These are phyloP conservation scores for Timema podura DNA, from an alignment of 2,888 invertebrate genomes.

Conservation along the genomic window DNA sequence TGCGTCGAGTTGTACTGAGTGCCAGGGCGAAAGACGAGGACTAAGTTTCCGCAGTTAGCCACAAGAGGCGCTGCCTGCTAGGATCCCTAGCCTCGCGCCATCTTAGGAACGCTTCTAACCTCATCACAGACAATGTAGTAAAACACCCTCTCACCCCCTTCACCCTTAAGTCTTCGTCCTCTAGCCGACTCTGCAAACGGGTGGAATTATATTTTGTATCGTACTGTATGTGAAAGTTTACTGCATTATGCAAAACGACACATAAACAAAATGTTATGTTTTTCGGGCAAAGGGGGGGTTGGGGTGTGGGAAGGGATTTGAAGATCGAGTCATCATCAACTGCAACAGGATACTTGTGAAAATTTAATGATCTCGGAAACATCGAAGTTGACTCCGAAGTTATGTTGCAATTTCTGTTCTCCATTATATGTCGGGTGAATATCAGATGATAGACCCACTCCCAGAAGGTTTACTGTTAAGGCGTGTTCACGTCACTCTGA, in stretches of 20 bases:
- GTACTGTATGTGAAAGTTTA: not conserved
- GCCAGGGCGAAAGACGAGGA: constrained; percentile 8
- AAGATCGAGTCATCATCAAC: constrained; percentile 16
- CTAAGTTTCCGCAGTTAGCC: constrained; percentile 12
- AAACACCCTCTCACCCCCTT: not conserved
- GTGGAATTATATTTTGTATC: constrained; percentile 11
- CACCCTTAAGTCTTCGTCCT: not conserved
- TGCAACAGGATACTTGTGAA: constrained; percentile 8
- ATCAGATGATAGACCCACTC: too few relatives aligned
- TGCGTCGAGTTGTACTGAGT: constrained; percentile 24
- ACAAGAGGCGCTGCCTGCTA: constrained; percentile 15
- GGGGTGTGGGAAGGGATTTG: not conserved
- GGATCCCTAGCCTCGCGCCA: constrained; percentile 8
- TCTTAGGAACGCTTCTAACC: constrained; percentile 8
- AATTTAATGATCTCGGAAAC: constrained; percentile 1
- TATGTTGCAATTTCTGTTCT: constrained; percentile 15
- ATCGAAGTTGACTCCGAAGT: not conserved
- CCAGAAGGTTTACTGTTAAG: too few relatives aligned
- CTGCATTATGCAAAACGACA: constrained; percentile 14
- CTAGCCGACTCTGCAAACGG: not conserved
- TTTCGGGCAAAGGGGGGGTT: not conserved
- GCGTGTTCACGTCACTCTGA: too few relatives aligned
- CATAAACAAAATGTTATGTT: constrained; percentile 17
- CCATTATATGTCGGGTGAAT: constrained; percentile 1
- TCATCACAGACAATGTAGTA: not conserved